Conservation (phyloP, 2,113 vertebrate species). For the Clarias macrocephalus region DNA sequence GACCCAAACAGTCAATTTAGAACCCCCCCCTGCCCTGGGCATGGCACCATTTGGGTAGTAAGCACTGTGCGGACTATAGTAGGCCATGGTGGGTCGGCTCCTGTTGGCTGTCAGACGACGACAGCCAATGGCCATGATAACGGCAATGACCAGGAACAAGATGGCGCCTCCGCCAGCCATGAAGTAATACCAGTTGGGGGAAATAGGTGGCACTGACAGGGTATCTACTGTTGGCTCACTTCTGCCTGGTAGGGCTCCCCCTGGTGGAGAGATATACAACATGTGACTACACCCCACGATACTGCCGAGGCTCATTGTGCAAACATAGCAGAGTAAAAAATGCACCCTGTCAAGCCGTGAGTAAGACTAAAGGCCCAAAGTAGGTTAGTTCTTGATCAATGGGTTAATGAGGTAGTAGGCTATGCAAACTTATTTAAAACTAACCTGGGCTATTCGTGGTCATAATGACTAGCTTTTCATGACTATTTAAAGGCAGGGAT, state of each 20-base stretch:
- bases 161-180: conserved; percentile 94
- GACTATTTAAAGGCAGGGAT: conserved; percentile 35
- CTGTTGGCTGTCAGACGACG: conserved; percentile 98
- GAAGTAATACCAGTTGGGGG: conserved; percentile 99
- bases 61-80: conserved; percentile 95
- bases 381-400: neutral
- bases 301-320: conserved; percentile 36
- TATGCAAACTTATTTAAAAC: conserved; percentile 12
- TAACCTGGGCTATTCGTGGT: neutral
- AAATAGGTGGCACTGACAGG: conserved; percentile 93
- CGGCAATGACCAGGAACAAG: conserved; percentile 92
- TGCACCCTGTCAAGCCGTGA: conserved; percentile 17
- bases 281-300: conserved; percentile 45
- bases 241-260: conserved; percentile 90
- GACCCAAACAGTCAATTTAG: conserved; percentile 95
- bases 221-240: conserved; percentile 90
- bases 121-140: conserved; percentile 95
- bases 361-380: neutral
- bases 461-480: conserved; percentile 21
- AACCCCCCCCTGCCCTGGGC: conserved; percentile 83
- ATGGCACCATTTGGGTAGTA: conserved; percentile 77
- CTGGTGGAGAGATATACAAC: conserved; percentile 92
- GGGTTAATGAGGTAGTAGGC: conserved; percentile 17
- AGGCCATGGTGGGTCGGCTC: conserved; percentile 96
- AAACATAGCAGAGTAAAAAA: conserved; percentile 43